Evolutionary conservation across 1,140 invertebrate species (phyloP), one percentile per base, ranked within the genome.

Genomic region (Macrobrachium rosenbergii): DNA sequence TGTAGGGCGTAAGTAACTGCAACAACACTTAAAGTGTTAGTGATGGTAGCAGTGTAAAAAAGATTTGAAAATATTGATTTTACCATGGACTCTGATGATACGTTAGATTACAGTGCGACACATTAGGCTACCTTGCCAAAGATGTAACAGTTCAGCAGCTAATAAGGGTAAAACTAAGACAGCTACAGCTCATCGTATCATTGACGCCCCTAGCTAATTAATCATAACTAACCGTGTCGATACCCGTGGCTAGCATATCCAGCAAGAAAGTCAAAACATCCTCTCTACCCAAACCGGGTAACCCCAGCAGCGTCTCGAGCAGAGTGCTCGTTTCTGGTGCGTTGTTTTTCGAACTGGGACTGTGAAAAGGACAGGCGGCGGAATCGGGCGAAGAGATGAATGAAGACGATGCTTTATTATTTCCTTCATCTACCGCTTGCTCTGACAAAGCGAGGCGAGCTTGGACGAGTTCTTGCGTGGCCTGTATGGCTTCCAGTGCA

Each of bases 251-350:
- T 12, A 89, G 60, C 83, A 89, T 67, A 59, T 89, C 88, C 8
- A 89, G 17, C 2, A 86, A 43, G 23, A 89, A 82, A n/a, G 88
- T 89, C 11, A 87, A 78, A 11, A 87, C 83, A 28, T 89, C 88
- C 28, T 83, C 83, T 23, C 63, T 67, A 60, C 69, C 28, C 19
- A 89, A 76, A 16, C 78, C 79, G 6, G 83, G 83, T 5, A 72
- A 82, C 8, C 19, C 78, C 45, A 89, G 69, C 52, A 89, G 75
- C 0, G 78, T 89, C 60, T 86, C 88, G 79, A 89, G 59, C 52
- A 89, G 43, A 58, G 64, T 52, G 52, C 86, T 69, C 23, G 67
- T 17, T 64, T 58, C 12, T 45, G 19, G 23, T n/a, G 2, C 19
- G 7, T 37, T 63, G 16, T 45, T 37, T 12, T 64, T 45, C 5